Evolutionary conservation across 2,888 invertebrate genomes (phyloP), one percentile per base, ranked within the genome.

Genomic region (Amitus sp.): DNA sequence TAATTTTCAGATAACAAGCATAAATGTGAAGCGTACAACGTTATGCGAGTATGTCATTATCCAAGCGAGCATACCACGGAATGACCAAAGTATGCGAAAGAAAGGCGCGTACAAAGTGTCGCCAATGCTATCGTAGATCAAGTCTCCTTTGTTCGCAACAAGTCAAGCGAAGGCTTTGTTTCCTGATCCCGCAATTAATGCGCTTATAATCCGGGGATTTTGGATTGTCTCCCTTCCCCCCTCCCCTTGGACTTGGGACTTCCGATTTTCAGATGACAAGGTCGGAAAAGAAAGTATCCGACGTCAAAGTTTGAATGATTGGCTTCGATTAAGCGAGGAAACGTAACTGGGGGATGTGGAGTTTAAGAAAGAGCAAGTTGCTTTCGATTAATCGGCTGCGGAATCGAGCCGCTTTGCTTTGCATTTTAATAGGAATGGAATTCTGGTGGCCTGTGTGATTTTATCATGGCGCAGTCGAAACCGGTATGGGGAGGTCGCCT

Each of bases 101-200:
- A 72, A 74, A 75, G 74, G 72, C 69, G 73, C 70, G 68, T 71
- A 69, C 70, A 66, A 73, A 73, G 70, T 75, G 71, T 75, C 72
- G 73, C 75, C 76, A 75, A 78, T 78, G 73, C 72, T 76, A 30
- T 30, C 75, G 74, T 74, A 72, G 59, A 54, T 58, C 62, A 66
- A 63, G 70, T 48, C 59, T 64, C 71, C 70, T 69, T 71, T 72
- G 69, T 67, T 72, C 71, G 65, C 54, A 59, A 66, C 52, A 67
- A 61, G 65, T 62, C 58, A 49, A 60, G 55, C 65, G 65, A 65
- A 61, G 62, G 68, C 66, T 57, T 50, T 33, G 56, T 66, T 66
- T 63, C 63, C 57, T 62, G 62, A 62, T 62, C 50, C 39, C 46
- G 62, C 68, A 66, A 66, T 66, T 58, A 62, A 58, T 23, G 23